These are phyloP conservation scores for Drosophila acutilabella DNA, from an alignment of 2,888 invertebrate species.

Conservation along the genomic window DNA sequence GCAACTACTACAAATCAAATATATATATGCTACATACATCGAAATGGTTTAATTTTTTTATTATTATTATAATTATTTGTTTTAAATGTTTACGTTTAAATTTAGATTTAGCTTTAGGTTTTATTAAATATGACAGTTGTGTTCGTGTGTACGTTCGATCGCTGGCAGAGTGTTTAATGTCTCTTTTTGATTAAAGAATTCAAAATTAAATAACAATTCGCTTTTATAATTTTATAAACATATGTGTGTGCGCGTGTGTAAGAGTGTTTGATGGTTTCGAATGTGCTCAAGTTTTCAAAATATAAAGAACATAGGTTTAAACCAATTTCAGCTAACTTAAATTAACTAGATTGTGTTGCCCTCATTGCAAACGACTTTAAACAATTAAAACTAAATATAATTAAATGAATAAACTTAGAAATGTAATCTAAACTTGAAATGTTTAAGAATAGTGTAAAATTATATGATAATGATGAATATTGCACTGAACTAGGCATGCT, in stretches of 20 bases:
- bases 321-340: conserved; percentile 75
- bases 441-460: conserved; percentile 44
- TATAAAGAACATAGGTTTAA: conserved; percentile 25
- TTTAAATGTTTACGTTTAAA: conserved; percentile 30
- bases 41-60: conserved; percentile 57
- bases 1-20: conserved; percentile 75
- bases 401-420: conserved; percentile 43
- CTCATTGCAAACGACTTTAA: conserved; percentile 29
- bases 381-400: conserved; percentile 20
- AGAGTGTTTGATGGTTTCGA: conserved; percentile 53
- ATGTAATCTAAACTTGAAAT: conserved; percentile 55
- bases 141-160: conserved; percentile 76
- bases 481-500: conserved; percentile 75
- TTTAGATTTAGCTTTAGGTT: conserved; percentile 34
- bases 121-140: conserved; percentile 76
- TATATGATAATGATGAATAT: conserved; percentile 62
- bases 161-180: conserved; percentile 53
- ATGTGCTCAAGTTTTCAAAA: conserved; percentile 70
- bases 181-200: conserved; percentile 40
- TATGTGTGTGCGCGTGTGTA: conserved; percentile 26
- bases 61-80: background rate
- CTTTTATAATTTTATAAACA: conserved; percentile 35
- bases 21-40: conserved; percentile 66
- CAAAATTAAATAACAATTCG: conserved; percentile 71
- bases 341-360: conserved; percentile 60